A percentile compares a stretch with the other conserved stretches of the same genome.
phyloP scores from a whole-genome alignment of 2,797 vertebrate species.

The Myiothlypis chrysogaster region DNA sequence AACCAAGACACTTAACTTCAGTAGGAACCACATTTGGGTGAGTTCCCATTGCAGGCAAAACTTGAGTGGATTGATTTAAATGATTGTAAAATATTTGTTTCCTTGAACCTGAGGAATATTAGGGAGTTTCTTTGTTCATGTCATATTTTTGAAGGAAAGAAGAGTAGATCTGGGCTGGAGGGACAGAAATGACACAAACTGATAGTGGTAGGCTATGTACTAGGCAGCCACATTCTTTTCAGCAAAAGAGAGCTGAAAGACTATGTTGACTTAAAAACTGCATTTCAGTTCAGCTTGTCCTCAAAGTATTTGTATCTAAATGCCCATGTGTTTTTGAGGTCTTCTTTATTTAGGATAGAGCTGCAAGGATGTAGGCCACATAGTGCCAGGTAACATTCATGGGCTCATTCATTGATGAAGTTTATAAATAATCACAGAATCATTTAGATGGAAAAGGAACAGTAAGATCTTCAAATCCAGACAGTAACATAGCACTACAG shows the following conservation, averaged over 20 bases:
- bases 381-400: not conserved
- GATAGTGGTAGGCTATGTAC: not conserved
- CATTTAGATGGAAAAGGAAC: not conserved
- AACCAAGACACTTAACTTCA: not conserved
- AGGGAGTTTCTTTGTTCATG: not conserved
- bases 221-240: not conserved
- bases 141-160: not conserved
- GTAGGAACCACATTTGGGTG: not conserved
- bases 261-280: not conserved
- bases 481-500: not conserved
- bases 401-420: not conserved
- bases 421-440: not conserved
- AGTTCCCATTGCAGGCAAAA: not conserved
- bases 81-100: not conserved
- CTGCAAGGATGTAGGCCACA: not conserved
- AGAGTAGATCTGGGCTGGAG: not conserved
- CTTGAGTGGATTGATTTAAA: not conserved
- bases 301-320: not conserved
- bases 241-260: not conserved
- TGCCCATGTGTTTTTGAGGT: not conserved
- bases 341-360: not conserved
- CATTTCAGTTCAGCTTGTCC: not conserved
- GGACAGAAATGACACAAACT: not conserved
- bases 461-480: not conserved
- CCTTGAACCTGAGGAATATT: not conserved